A percentile compares a stretch with the other conserved stretches of the same genome.
These are phyloP conservation scores for Phyllotreta striolata DNA, from an alignment of 2,888 invertebrate species.

Conservation along the genomic window DNA sequence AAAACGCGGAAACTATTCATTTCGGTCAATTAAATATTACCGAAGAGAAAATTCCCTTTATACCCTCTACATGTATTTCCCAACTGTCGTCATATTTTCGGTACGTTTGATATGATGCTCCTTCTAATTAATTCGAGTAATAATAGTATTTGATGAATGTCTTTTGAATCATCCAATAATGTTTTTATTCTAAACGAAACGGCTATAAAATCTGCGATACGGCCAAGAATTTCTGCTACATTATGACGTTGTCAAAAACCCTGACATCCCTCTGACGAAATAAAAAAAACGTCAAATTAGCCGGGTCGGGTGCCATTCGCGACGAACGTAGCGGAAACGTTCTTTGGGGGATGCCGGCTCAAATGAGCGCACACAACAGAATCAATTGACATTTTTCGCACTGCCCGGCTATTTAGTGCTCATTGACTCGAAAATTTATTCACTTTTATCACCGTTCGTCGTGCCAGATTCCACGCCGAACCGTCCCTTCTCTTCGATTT, in stretches of 20 bases:
- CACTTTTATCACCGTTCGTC: constrained; percentile 36
- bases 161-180: too few relatives aligned
- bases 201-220: too few relatives aligned
- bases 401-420: constrained; percentile 58
- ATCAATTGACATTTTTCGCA: constrained; percentile 54
- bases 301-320: constrained; percentile 50
- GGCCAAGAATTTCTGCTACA: too few relatives aligned
- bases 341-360: constrained; percentile 51
- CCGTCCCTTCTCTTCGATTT: too few relatives aligned
- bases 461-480: constrained; percentile 3
- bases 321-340: constrained; percentile 53
- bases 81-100: constrained; percentile 9
- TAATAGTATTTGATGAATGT: too few relatives aligned
- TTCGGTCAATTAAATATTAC: constrained; percentile 17
- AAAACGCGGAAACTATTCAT: constrained; percentile 15
- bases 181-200: too few relatives aligned
- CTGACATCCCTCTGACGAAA: constrained; percentile 28
- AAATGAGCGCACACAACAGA: constrained; percentile 47
- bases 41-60: not conserved
- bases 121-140: too few relatives aligned
- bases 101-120: too few relatives aligned
- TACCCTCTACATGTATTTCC: not conserved
- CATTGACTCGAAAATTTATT: constrained; percentile 61
- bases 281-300: constrained; percentile 55
- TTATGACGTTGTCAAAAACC: too few relatives aligned